A percentile compares a stretch with the other conserved stretches of the same genome.
phyloP scores from a whole-genome alignment of 2,888 invertebrate species.

The Arge pagana region DNA sequence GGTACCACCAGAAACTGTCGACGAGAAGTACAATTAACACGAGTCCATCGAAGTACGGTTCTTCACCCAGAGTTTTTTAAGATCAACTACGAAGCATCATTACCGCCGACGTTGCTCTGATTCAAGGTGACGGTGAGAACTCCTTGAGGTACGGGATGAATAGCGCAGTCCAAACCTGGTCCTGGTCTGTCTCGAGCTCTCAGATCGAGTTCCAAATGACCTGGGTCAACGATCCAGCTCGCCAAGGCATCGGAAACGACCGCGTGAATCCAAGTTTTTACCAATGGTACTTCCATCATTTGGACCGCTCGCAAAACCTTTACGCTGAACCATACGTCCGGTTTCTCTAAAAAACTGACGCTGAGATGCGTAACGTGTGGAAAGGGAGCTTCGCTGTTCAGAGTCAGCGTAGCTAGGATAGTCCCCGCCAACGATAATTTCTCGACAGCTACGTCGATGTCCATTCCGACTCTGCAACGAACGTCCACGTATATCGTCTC shows the following conservation, averaged over 20 bases:
- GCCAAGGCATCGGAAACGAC: slow-evolving; percentile 61
- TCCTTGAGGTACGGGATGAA: slow-evolving; percentile 49
- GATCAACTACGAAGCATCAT: background rate
- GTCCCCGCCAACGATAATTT: slow-evolving; percentile 60
- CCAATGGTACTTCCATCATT: slow-evolving; percentile 62
- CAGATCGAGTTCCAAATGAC: slow-evolving; percentile 52
- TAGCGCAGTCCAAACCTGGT: slow-evolving; percentile 47
- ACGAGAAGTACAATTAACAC: background rate
- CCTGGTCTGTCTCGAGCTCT: slow-evolving; percentile 49
- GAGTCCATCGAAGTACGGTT: too few relatives aligned
- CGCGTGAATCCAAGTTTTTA: slow-evolving; percentile 62
- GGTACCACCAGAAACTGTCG: slow-evolving; percentile 35
- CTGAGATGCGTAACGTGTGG: slow-evolving; percentile 61
- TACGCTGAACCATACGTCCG: slow-evolving; percentile 62
- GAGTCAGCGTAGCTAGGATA: slow-evolving; percentile 56
- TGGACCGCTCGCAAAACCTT: slow-evolving; percentile 58
- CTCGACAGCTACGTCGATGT: slow-evolving; percentile 61
- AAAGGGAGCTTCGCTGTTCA: slow-evolving; percentile 60
- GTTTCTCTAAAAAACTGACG: slow-evolving; percentile 60
- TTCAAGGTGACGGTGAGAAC: slow-evolving; percentile 59
- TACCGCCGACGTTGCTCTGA: slow-evolving; percentile 37
- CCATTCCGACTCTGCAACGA: slow-evolving; percentile 58
- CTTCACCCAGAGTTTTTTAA: too few relatives aligned
- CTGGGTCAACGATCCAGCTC: slow-evolving; percentile 58
- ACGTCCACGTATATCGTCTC: too few relatives aligned